These are phyloP conservation scores for Typhlomys cinereus DNA, from an alignment of 2,113 vertebrate species.

Conservation along the genomic window DNA sequence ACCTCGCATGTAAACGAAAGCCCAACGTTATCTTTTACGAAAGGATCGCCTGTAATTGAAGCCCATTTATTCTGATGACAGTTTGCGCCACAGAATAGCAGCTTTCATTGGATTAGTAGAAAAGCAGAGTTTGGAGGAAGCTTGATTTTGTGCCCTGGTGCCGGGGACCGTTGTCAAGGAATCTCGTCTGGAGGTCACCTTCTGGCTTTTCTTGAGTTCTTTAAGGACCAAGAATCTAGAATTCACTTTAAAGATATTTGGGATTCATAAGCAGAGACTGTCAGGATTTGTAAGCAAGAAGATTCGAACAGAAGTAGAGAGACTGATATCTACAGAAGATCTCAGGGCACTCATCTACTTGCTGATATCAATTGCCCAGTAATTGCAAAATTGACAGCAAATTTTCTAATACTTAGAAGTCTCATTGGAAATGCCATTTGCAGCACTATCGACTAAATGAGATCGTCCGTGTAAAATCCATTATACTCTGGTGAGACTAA, in stretches of 20 bases:
- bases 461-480: background rate
- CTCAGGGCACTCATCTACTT: background rate
- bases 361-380: background rate
- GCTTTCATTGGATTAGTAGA: background rate
- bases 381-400: background rate
- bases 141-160: background rate
- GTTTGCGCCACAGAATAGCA: background rate
- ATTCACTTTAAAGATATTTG: background rate
- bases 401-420: background rate
- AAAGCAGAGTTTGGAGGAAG: background rate
- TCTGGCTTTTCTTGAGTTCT: background rate
- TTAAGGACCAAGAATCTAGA: background rate
- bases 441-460: background rate
- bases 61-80: background rate
- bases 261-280: slow-evolving; percentile 14
- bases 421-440: background rate
- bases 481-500: background rate
- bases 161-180: background rate
- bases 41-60: background rate
- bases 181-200: background rate
- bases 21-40: background rate
- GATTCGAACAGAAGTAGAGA: background rate
- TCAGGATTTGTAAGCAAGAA: background rate
- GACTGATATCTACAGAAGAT: background rate
- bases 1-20: background rate